Evolutionary conservation across 2,113 vertebrate species (phyloP), one percentile per base, ranked within the genome.

Genomic region (Sylvietta virens): DNA sequence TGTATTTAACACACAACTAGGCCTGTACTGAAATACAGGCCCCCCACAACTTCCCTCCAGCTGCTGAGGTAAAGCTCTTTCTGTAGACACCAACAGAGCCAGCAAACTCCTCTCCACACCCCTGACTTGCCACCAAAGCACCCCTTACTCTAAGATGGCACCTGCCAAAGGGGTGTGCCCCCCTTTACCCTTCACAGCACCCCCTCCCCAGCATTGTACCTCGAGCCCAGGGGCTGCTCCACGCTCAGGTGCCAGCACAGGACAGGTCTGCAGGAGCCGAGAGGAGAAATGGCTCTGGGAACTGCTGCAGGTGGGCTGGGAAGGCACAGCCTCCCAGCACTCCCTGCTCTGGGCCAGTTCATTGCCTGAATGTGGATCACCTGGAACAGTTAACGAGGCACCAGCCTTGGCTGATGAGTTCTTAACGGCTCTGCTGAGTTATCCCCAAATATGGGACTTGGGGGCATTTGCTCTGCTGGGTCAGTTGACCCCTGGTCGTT

Each of bases 91-190:
- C 48, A 69, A 6, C 22, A 30, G 0, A 50, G 7, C 7, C 61
- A 67, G 10, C 23, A 78, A 67, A 35, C 26, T 22, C 1, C 16
- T 10, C 51, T 20, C 5, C 44, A 33, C 1, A 1, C 8, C 24
- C 26, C 3, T 27, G 3, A n/a, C 2, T 6, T 35, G 2, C 4
- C 88, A 88, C 37, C 6, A 19, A 67, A 76, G 28, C 3, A 18
- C 5, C n/a, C n/a, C 24, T 18, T 39, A 2, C 10, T 31, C 26
- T 4, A 30, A 58, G 53, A 5, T 1, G 3, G 1, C 12, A 21
- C 3, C 2, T 2, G 1, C 57, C 0, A 1, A 90, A n/a, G n/a
- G 4, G 1, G 0, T 3, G 3, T 0, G 0, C 8, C 15, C 17
- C 11, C 1, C 7, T 50, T n/a, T 11, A 42, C 4, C 28, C 37